A percentile compares a stretch with the other conserved stretches of the same genome.
phyloP scores from a whole-genome alignment of 2,113 vertebrate genomes.

The Prunella fulvescens region DNA sequence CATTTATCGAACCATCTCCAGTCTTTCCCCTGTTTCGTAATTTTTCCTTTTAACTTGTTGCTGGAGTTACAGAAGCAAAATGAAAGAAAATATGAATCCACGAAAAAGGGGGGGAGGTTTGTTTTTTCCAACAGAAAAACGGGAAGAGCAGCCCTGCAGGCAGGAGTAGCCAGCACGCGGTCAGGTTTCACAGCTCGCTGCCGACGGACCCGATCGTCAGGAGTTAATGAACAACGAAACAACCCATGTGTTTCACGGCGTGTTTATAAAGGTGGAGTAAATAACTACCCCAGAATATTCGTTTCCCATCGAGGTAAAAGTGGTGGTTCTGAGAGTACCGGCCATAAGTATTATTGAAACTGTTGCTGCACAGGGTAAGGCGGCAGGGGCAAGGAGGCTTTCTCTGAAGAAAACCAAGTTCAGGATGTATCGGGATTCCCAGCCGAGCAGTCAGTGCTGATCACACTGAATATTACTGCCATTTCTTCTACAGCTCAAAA shows the following conservation, averaged over 20 bases:
- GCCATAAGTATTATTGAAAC: neutral
- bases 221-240: neutral
- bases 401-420: neutral
- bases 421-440: neutral
- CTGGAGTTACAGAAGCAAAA: neutral
- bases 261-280: neutral
- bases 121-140: neutral
- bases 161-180: too few relatives aligned
- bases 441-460: neutral
- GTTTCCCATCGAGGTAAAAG: neutral
- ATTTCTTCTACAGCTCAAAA: neutral
- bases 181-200: neutral
- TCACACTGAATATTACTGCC: neutral
- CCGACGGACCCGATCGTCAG: accelerated
- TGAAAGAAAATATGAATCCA: neutral
- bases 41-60: neutral
- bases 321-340: neutral
- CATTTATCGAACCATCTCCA: neutral
- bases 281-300: neutral
- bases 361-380: neutral
- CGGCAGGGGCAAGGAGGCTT: neutral
- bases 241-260: too few relatives aligned
- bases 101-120: accelerated
- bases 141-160: neutral
- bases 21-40: neutral